Percentiles rank a stretch among this genome's conserved stretches.
These are phyloP conservation scores for Eumaeus atala DNA, from an alignment of 1,140 invertebrate genomes.

Conservation along the genomic window DNA sequence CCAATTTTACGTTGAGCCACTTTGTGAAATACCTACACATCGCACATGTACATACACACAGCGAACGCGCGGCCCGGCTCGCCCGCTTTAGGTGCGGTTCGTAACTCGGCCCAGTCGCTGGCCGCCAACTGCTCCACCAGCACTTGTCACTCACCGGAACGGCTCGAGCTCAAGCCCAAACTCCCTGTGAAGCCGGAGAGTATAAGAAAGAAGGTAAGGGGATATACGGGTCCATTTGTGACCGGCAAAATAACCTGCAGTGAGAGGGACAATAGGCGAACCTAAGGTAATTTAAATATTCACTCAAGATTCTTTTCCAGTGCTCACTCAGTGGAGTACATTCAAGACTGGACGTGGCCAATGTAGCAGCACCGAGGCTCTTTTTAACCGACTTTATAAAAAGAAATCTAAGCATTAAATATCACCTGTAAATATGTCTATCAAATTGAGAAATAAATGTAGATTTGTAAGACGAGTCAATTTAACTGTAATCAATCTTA, in stretches of 20 bases:
- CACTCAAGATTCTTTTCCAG: too few species aligned
- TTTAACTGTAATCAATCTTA: too few species aligned
- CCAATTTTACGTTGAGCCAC: too few species aligned
- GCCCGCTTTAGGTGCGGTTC: conserved; percentile 30
- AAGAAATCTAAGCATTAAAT: too few species aligned
- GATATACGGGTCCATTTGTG: background rate
- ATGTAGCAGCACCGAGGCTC: too few species aligned
- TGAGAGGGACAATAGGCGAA: too few species aligned
- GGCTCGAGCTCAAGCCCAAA: conserved; percentile 27
- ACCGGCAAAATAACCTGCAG: background rate
- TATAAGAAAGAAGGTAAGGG: conserved; percentile 31
- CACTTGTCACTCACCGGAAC: conserved; percentile 30
- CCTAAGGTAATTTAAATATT: too few species aligned
- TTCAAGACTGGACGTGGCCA: too few species aligned
- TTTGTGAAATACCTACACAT: background rate
- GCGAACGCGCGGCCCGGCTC: conserved; percentile 50
- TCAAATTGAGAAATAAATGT: background rate
- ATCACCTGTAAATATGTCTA: background rate
- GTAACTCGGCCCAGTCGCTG: conserved; percentile 35
- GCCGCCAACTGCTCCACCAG: conserved; percentile 29
- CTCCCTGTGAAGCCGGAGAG: conserved; percentile 27
- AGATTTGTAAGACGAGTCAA: too few species aligned
- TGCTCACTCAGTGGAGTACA: too few species aligned
- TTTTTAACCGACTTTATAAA: too few species aligned
- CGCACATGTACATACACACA: conserved; percentile 25